Percentiles rank a stretch among this genome's conserved stretches.
These are phyloP conservation scores for Myocastor coypus DNA, from an alignment of 2,113 vertebrate genomes.

Conservation along the genomic window DNA sequence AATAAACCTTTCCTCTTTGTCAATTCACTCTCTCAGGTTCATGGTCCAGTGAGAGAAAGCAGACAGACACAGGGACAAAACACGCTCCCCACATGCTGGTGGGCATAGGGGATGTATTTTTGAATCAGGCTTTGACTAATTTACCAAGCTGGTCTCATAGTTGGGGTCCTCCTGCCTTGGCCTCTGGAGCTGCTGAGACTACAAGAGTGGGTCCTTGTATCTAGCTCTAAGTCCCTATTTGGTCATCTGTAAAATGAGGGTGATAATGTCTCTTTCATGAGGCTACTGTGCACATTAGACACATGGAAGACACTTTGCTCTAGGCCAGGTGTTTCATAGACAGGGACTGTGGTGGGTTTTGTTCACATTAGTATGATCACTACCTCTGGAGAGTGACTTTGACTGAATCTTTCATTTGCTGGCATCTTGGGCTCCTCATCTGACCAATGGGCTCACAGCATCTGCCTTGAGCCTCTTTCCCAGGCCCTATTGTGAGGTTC, in stretches of 20 bases:
- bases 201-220: not conserved
- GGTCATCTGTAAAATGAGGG: slow-evolving; percentile 5
- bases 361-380: not conserved
- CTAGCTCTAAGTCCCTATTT: not conserved
- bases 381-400: not conserved
- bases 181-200: not conserved
- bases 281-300: not conserved
- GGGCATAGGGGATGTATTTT: not conserved
- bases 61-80: not conserved
- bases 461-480: not conserved
- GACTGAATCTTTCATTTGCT: not conserved
- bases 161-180: not conserved
- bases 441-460: slow-evolving; percentile 26
- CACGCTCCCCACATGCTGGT: not conserved
- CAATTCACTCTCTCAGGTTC: not conserved
- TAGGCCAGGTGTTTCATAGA: not conserved
- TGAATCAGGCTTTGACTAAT: not conserved
- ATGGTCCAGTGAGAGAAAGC: not conserved
- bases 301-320: not conserved
- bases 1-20: not conserved
- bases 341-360: not conserved
- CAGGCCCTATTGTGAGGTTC: not conserved
- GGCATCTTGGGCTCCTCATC: not conserved
- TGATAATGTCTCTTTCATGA: not conserved
- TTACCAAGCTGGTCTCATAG: not conserved